phyloP scores from a whole-genome alignment of 1,140 invertebrate genomes.

The Himalopsyche phryganea region DNA sequence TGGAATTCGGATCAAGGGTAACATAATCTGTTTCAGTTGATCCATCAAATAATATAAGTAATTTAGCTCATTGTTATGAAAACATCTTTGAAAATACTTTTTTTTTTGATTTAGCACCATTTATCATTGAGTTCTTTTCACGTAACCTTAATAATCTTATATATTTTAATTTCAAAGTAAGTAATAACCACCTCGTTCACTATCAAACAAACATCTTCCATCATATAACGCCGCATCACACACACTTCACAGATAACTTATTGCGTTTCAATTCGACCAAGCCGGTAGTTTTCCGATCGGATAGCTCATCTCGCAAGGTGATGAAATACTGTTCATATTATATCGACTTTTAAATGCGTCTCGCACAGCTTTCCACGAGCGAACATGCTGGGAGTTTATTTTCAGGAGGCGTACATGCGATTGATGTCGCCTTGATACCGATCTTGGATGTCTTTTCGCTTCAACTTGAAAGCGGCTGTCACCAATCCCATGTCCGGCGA shows the following conservation, averaged over 20 bases:
- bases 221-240: no score
- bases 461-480: conserved; percentile 96
- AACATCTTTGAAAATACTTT: not conserved
- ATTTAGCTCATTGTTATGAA: no score
- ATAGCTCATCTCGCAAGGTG: no score
- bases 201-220: no score
- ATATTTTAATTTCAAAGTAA: not conserved
- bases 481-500: conserved; percentile 94
- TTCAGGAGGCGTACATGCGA: conserved; percentile 88
- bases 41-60: no score
- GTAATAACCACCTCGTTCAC: no score
- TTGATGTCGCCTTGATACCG: conserved; percentile 87
- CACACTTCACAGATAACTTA: no score
- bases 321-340: conserved; percentile 8
- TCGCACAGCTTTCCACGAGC: not conserved
- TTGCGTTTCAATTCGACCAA: no score
- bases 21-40: no score
- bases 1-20: no score
- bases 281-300: no score
- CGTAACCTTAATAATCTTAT: not conserved
- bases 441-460: conserved; percentile 92
- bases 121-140: conserved; percentile 1
- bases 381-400: conserved; percentile 26
- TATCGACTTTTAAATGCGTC: not conserved
- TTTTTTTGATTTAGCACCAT: conserved; percentile 1